Base-by-base conservation (phyloP, 2,888 invertebrate species). In the Pteria penguin region DNA sequence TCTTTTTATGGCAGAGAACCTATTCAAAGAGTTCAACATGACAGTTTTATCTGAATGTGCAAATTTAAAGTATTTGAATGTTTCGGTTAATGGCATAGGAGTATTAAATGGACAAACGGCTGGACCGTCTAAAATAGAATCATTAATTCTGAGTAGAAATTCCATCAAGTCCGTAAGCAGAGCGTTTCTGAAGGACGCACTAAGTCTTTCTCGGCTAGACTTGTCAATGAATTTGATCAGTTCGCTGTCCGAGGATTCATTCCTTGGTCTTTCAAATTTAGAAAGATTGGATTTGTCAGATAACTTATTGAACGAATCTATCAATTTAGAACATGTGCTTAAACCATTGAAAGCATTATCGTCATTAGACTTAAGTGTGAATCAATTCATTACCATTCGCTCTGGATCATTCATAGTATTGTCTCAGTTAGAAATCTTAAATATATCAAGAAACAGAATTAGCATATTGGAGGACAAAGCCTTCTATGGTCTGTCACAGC, bases 381-480 rank as follows among this genome's bases (percentile, higher is more conserved):
- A 76, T 45, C 22, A 33, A 8, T 67, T 76, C 27, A 14, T 14
- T 1, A 27, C 26, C 24, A 33, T 72, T 27, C 22, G 32, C 31
- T 54, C 71, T 11, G 68, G 52, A 4, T 63, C 62, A 27, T 76
- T 76, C 22, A 18, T 27, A 26, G 27, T 14, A n/a, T 26, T 55
- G 1, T 32, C 8, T 1, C n/a, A 33, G 29, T 36, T 76, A 55
- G 27, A 62, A 5, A 32, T 24, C 1, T 52, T 78, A 45, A 61
- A 70, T 67, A 14, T 78, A 2, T 74, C 78, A 14, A 14, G 55
- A 26, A 78, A 78, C 24, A 67, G 36, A 14, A 32, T 78, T 8
- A 24, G 33, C 22, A 22, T 2, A 14, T 27, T 72, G 18, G 33
- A 68, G 5, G n/a, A 52, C 14, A 36, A 31, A 5, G 60, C 67